Evolutionary conservation across 2,888 invertebrate species (phyloP).

Genomic region (Agrenia bidenticulata): DNA sequence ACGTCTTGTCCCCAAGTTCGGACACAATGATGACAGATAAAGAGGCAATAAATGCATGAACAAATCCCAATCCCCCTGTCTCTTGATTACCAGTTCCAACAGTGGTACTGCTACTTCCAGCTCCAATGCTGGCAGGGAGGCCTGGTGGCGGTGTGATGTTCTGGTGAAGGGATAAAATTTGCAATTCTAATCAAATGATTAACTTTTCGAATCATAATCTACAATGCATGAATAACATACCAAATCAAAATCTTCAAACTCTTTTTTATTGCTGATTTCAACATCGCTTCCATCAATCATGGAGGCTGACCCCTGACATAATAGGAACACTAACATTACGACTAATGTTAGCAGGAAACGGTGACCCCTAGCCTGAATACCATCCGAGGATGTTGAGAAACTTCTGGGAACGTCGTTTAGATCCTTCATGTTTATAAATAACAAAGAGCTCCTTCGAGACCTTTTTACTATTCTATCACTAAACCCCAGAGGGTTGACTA

Average conservation of each 20-base stretch:
- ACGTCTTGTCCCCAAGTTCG: constrained; percentile 97
- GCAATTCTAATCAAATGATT: not conserved
- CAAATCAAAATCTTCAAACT: constrained; percentile 45
- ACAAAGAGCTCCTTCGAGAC: too few relatives aligned
- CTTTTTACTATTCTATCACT: too few relatives aligned
- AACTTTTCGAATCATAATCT: constrained; percentile 41
- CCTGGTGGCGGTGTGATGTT: constrained; percentile 25
- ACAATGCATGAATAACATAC: constrained; percentile 28
- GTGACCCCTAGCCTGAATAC: too few relatives aligned
- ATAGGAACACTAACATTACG: too few relatives aligned
- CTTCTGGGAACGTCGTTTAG: too few relatives aligned
- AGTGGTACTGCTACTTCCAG: not conserved
- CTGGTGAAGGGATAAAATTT: constrained; percentile 6
- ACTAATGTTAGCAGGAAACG: too few relatives aligned
- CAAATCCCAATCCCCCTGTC: constrained; percentile 61
- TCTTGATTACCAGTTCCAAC: not conserved
- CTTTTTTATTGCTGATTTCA: constrained; percentile 43
- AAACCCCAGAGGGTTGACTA: too few relatives aligned
- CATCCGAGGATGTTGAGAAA: too few relatives aligned
- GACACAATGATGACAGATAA: constrained; percentile 95
- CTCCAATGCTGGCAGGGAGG: not conserved
- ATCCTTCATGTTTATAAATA: too few relatives aligned
- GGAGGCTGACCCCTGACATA: not conserved
- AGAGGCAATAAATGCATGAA: constrained; percentile 91
- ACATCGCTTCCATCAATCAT: constrained; percentile 26